Evolutionary conservation across 1,140 invertebrate species (phyloP), one percentile per base, ranked within the genome.

Genomic region (Holcopasites calliopsidis): DNA sequence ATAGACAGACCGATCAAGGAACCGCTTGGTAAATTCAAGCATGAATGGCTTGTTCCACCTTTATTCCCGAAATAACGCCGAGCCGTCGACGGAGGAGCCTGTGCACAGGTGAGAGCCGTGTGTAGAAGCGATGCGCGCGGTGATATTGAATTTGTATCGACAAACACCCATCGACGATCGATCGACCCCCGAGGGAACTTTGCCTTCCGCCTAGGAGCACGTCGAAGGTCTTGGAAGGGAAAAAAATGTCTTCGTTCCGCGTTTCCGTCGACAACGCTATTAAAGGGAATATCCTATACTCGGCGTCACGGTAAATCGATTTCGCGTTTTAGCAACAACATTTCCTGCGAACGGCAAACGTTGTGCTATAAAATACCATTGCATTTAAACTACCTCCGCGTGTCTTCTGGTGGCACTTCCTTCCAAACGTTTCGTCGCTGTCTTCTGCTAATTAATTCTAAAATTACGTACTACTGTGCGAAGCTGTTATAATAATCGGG

Each of bases 111-210:
- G 76, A 38, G 66, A 44, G 21, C n/a, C 47, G 49, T 35, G 16
- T 31, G 47, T 3, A 16, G 2, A 18, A 16, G 57, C 16, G 5
- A 10, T 35, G 40, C 40, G 18, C 16, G 40, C 40, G 40, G 35
- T 42, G 44, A 44, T 75, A 80, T 79, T 71, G 77, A 79, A 79
- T 80, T 80, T 79, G 71, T 75, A 80, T 80, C 79, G 79, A 80
- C 68, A 80, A 76, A 81, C 77, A 80, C 78, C 62, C 40, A 31
- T 69, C 18, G 57, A n/a, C 64, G 65, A 64, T 65, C 79, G 73
- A 80, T 52, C 77, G 64, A 64, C 54, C 58, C 47, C 77, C 40
- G 52, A 26, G 50, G 58, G 13, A 75, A 58, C 21, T 79, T 66
- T 77, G 60, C 64, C 18, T 38, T 38, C 18, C 13, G 31, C n/a